phyloP scores from a whole-genome alignment of 2,888 invertebrate species.

The Cantharis nigra region DNA sequence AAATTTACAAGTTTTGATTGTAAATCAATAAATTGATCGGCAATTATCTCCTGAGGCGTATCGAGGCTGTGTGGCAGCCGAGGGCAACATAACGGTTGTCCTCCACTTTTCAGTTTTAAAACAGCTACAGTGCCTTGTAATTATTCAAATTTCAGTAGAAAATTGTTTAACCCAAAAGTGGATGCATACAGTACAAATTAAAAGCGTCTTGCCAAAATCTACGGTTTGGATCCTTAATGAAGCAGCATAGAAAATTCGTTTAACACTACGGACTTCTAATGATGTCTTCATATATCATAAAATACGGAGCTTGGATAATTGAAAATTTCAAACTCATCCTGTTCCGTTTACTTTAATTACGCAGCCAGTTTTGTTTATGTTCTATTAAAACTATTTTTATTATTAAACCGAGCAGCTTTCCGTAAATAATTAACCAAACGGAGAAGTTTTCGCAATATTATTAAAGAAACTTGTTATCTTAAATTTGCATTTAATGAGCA shows the following conservation, averaged over 20 bases:
- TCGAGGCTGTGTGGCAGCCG: too few relatives aligned
- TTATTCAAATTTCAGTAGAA: background rate
- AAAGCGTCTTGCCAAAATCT: background rate
- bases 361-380: background rate
- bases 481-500: background rate
- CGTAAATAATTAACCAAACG: background rate
- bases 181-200: background rate
- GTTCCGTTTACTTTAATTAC: background rate
- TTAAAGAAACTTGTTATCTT: background rate
- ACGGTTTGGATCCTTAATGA: background rate
- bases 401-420: background rate
- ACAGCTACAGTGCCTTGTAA: background rate
- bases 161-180: background rate
- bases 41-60: too few relatives aligned
- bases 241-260: background rate
- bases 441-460: background rate
- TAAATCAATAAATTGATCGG: too few relatives aligned
- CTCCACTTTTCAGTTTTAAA: too few relatives aligned
- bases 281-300: background rate
- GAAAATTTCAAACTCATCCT: background rate
- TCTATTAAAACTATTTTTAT: background rate
- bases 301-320: background rate
- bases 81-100: too few relatives aligned
- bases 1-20: too few relatives aligned
- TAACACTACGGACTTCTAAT: background rate